A percentile compares a stretch with the other conserved stretches of the same genome.
phyloP scores from a whole-genome alignment of 1,140 invertebrate genomes.

The Brachionus asplanchnoidis region DNA sequence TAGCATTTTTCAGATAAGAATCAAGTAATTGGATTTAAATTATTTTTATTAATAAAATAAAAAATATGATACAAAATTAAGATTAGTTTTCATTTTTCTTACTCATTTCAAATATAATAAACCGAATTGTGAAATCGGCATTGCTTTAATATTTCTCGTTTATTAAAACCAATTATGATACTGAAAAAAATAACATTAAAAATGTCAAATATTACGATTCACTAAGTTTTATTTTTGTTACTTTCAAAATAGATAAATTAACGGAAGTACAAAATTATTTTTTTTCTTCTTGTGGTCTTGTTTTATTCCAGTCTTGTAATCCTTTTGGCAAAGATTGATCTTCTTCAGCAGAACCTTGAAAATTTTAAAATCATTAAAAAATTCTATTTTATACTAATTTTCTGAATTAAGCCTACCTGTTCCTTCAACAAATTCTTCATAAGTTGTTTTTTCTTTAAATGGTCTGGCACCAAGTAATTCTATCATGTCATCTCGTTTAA shows the following conservation, averaged over 20 bases:
- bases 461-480: conserved; percentile 86
- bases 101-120: not conserved
- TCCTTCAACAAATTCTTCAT: conserved; percentile 98
- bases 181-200: not conserved
- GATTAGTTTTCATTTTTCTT: not conserved
- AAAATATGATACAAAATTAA: not conserved
- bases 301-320: conserved; percentile 83
- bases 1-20: no score
- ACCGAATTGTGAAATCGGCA: not conserved
- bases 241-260: not conserved
- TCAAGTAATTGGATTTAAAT: not conserved
- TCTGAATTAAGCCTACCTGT: conserved; percentile 65
- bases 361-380: not conserved
- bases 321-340: conserved; percentile 90
- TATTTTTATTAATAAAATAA: not conserved
- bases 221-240: not conserved
- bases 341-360: conserved; percentile 89
- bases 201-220: not conserved
- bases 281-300: conserved; percentile 44
- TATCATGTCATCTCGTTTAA: conserved; percentile 95
- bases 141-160: not conserved
- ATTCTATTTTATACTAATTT: not conserved
- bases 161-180: not conserved
- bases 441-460: conserved; percentile 97
- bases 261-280: not conserved